Evolutionary conservation across 2,888 invertebrate species (phyloP), one percentile per base, ranked within the genome.

Genomic region (Pachydiplax longipennis): DNA sequence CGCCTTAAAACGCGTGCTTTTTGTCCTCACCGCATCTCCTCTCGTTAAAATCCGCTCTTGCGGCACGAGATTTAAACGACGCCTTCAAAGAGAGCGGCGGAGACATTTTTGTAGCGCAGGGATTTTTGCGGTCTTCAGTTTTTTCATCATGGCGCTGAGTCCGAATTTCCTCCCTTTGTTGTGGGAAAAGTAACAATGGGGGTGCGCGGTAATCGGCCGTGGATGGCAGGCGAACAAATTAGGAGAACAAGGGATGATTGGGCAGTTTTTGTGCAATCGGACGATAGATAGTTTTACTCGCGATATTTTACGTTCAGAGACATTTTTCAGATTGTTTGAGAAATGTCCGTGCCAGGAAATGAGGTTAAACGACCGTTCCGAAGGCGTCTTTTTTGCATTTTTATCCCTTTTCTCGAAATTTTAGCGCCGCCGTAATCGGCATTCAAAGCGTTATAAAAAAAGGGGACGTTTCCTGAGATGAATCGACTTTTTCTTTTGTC

Each of bases 91-190:
- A 87, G 87, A 87, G 37, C 87, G 48, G 61, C 87, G 18, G 18
- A 53, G 58, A 87, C 87, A 87, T 87, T 87, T 87, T 87, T 35
- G 37, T 12, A 31, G 87, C 40, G 87, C 37, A 87, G 87, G 37
- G 40, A 87, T 87, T 87, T 87, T 87, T 87, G 87, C 87, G 87
- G 87, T 87, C 37, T 31, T 37, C 87, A 25, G 35, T 87, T 87
- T 87, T 58, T 61, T 61, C 35, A 31, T 31, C 87, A 22, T 87
- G 61, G 87, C 87, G 61, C 61, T 25, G 25, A 18, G 53, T 65
- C 61, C 65, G 87, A 87, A 87, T 87, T 87, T n/a, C 6, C 37
- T 3, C 65, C 61, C 65, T 87, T 87, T 87, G 87, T 87, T 87
- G 87, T 87, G 87, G 87, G 87, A 22, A 61, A 87, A 87, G 61